Evolutionary conservation across 2,113 vertebrate genomes (phyloP), one percentile per base, ranked within the genome.

Genomic region (Ifrita kowaldi): DNA sequence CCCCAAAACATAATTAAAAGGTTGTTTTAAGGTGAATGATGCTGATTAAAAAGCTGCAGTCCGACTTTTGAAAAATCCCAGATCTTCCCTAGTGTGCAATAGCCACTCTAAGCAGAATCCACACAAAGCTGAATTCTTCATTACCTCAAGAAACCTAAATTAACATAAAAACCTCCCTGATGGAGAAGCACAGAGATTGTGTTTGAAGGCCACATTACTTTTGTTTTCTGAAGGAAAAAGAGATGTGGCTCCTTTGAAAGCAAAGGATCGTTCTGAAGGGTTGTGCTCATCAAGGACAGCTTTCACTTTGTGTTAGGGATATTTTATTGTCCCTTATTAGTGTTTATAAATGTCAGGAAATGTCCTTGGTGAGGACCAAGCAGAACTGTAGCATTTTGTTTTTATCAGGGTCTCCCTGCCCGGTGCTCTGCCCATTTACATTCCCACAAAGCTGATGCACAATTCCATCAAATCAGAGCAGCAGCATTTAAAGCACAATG

Each of bases 251-350:
- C 76, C 76, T 95, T 93, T 96, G 93, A 96, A 96, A 96, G 71
- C 60, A 69, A 77, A 86, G 75, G 70, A 90, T 35, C 33, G 52
- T 64, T 93, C 44, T 44, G 76, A 95, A 90, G 88, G 73, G 63
- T 71, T 96, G 71, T 60, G 76, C 69, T 92, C 95, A 95, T 94
- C 96, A 97, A 97, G 96, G 96, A 96, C 95, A 90, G 83, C 85
- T 92, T 96, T 96, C 88, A 75, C 90, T 93, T 89, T 64, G 56
- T 71, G 87, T 95, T 94, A 93, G 60, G 86, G 90, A 78, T 80
- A 95, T 77, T 94, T 92, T 63, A 81, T 86, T 84, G 73, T 70
- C 71, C 76, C 62, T 93, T 95, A 86, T 78, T 95, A 93, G 79
- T 81, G 90, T 89, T 94, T 81, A 75, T 27, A 92, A 86, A 87